These are phyloP conservation scores for Xylocopa sonorina DNA, from an alignment of 1,140 invertebrate genomes.

Conservation along the genomic window DNA sequence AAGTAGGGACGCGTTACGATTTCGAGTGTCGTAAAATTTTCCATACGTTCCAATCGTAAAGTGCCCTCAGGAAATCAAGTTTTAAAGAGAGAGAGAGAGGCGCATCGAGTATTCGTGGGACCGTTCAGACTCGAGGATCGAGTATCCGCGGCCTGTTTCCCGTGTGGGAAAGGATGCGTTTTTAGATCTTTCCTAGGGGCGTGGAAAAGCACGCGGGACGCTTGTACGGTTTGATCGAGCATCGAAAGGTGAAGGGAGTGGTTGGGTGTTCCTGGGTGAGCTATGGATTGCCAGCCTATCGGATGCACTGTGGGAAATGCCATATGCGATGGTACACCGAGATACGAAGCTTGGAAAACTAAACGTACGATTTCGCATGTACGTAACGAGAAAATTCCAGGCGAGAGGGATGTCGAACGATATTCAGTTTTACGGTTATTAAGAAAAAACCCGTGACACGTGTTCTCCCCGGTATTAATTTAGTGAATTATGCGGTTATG, in stretches of 20 bases:
- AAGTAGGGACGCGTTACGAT: no score
- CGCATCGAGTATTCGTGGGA: no score
- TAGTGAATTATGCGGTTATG: background rate
- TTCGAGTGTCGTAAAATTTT: no score
- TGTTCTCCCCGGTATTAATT: constrained; percentile 20
- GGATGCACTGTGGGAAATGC: constrained; percentile 17
- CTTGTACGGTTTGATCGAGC: background rate
- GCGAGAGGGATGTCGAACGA: background rate
- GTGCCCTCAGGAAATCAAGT: no score
- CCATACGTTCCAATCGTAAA: no score
- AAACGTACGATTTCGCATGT: background rate
- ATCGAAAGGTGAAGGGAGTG: constrained; percentile 20
- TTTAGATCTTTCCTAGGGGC: no score
- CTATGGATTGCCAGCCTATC: background rate
- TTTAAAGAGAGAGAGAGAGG: background rate
- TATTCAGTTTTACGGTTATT: background rate
- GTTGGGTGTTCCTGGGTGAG: background rate
- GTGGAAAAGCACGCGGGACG: background rate
- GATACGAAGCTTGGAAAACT: background rate
- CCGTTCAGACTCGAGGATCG: no score
- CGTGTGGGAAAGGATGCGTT: background rate
- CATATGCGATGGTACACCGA: background rate
- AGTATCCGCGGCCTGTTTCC: background rate
- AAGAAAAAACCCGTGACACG: background rate
- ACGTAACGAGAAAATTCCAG: background rate